Conservation (phyloP, 1,140 invertebrate genomes). For the Chionoecetes opilio region DNA sequence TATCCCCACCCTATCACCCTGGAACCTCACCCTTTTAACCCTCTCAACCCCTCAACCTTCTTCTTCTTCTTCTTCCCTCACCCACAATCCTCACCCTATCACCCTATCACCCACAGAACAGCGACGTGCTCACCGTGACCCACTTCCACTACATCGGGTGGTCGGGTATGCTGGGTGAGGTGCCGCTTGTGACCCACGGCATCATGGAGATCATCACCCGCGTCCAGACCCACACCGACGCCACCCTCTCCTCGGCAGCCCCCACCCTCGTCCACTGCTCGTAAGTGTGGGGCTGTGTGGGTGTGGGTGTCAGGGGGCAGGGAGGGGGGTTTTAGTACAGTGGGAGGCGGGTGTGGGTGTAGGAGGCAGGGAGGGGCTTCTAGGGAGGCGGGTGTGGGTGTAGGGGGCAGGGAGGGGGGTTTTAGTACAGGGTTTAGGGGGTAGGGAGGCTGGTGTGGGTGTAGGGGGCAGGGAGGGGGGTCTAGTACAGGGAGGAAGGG, state of each 20-base stretch:
- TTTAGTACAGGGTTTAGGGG: neutral
- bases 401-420: neutral
- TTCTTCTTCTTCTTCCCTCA: neutral
- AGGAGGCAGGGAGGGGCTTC: neutral
- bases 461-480: neutral
- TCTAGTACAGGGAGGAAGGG: neutral
- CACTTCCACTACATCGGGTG: slow-evolving; percentile 95
- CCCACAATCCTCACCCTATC: neutral
- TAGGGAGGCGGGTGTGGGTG: neutral
- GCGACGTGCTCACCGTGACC: slow-evolving; percentile 89
- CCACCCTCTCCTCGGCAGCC: slow-evolving; percentile 83
- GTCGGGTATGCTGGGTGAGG: slow-evolving; percentile 93
- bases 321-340: neutral
- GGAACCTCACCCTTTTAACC: neutral
- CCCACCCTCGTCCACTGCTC: slow-evolving; percentile 93
- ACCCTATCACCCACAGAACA: slow-evolving; percentile 83
- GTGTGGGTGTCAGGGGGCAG: neutral
- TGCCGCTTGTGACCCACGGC: slow-evolving; percentile 92
- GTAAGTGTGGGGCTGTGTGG: slow-evolving; percentile 83
- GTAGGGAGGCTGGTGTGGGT: neutral
- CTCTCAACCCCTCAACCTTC: too few species aligned
- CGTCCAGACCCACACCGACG: slow-evolving; percentile 86
- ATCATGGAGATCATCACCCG: slow-evolving; percentile 92
- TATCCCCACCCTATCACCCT: neutral
- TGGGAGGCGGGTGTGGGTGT: neutral